Evolutionary conservation across 2,797 vertebrate genomes (phyloP), one percentile per base, ranked within the genome.

Genomic region (Aythya fuligula): DNA sequence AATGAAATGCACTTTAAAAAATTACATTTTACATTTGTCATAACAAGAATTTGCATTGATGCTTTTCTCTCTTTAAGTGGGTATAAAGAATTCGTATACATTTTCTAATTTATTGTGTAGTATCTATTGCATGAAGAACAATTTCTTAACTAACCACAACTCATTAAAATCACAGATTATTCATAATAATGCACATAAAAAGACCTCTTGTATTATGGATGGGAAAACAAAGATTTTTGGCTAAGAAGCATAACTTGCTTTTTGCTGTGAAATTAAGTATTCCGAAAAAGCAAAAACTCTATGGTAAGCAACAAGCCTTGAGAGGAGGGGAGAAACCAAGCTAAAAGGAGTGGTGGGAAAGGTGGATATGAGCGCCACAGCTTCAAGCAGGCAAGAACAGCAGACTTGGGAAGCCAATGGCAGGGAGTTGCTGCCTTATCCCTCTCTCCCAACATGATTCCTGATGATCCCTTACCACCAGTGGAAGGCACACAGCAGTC

Each of bases 11-110:
- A 96, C 74, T 93, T 96, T 97, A 95, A 97, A 98, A 97, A 95
- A 97, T 97, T 97, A 95, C 97, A 92, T 96, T 97, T 95, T 97
- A 91, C 90, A 95, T 98, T 97, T 98, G 96, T 97, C 97, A 96
- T 95, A 97, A 97, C 96, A 97, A 97, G 96, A 97, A 97, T 97
- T 97, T 95, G 96, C 95, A 93, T 95, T 13, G 8, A 89, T 78
- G 83, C 94, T 94, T 94, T 96, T 95, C 95, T 90, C 86, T 90
- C 96, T 96, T 97, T 96, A 98, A 98, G 95, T 92, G 95, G 88
- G 86, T 94, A 95, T 97, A 94, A 97, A 97, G 96, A 95, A 96
- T 94, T 94, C 71, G 24, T 95, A 93, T 90, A 90, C 85, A 85
- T 97, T 97, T 97, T 96, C 96, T 97, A 97, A 97, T 97, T 98